Conservation (phyloP, 2,797 vertebrate genomes). For the Sciurus vulgaris region DNA sequence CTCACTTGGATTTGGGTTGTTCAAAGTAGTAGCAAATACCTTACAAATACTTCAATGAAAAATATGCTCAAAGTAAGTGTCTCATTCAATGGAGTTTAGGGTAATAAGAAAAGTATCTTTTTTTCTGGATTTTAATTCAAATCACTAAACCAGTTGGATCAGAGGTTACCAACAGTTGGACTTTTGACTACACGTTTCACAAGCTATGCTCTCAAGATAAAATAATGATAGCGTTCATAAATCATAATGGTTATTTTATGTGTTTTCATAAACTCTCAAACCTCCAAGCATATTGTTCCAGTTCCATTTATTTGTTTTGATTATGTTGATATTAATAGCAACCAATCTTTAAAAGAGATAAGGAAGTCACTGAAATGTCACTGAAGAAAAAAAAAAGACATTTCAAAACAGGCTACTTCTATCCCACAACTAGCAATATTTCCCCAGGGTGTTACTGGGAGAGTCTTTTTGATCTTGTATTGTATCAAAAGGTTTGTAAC, state of each 20-base stretch:
- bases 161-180: slow-evolving; percentile 19
- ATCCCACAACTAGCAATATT: neutral
- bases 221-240: slow-evolving; percentile 16
- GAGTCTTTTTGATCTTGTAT: neutral
- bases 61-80: neutral
- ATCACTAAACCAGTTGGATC: slow-evolving; percentile 8
- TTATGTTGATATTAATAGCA: slow-evolving; percentile 42
- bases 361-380: neutral
- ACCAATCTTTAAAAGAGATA: slow-evolving; percentile 38
- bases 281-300: neutral
- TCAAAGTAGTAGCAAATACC: neutral
- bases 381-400: slow-evolving; percentile 48
- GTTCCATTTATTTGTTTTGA: slow-evolving; percentile 53
- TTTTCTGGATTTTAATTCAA: slow-evolving; percentile 52
- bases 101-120: neutral
- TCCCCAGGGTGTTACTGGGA: neutral
- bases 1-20: neutral
- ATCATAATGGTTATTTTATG: neutral
- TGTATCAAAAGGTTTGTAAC: slow-evolving; percentile 9
- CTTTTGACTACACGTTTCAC: neutral
- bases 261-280: slow-evolving; percentile 49
- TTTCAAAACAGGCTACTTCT: neutral
- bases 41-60: slow-evolving; percentile 43
- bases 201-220: slow-evolving; percentile 30
- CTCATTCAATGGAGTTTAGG: slow-evolving; percentile 6